phyloP scores from a whole-genome alignment of 2,888 invertebrate genomes.

The Neria commutata region DNA sequence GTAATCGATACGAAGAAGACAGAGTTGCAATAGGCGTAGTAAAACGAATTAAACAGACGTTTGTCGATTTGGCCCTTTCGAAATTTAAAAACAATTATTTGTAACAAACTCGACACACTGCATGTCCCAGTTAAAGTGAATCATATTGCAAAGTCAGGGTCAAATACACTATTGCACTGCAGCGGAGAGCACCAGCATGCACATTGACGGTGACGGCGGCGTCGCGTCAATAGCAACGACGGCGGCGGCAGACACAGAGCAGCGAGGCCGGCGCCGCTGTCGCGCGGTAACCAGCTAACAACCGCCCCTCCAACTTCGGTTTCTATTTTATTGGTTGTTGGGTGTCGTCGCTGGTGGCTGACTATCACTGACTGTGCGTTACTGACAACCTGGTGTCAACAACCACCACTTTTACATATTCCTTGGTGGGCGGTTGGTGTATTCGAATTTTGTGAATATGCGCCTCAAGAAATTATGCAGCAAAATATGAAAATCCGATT shows the following conservation, averaged over 20 bases:
- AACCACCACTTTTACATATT: constrained; percentile 17
- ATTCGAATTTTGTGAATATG: constrained; percentile 33
- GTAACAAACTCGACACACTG: background rate
- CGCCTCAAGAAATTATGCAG: constrained; percentile 48
- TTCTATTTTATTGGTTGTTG: constrained; percentile 10
- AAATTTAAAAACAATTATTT: background rate
- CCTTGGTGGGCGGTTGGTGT: constrained; percentile 6
- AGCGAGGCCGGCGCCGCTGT: background rate
- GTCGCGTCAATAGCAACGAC: background rate
- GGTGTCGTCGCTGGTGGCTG: constrained; percentile 11
- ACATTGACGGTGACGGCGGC: background rate
- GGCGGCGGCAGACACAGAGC: background rate
- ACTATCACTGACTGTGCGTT: constrained; percentile 4
- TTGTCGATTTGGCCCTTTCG: background rate
- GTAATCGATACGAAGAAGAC: too few relatives aligned
- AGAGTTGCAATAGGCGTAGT: too few relatives aligned
- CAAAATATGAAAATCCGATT: constrained; percentile 40
- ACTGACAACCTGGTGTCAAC: constrained; percentile 23
- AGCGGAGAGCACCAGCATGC: background rate
- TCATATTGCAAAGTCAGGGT: background rate
- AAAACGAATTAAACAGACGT: background rate
- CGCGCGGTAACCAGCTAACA: background rate
- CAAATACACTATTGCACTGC: background rate
- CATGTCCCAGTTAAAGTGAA: background rate
- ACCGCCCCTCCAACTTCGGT: background rate